Evolutionary conservation across 2,113 vertebrate species (phyloP).

Genomic region (Lichenostomus cassidix): DNA sequence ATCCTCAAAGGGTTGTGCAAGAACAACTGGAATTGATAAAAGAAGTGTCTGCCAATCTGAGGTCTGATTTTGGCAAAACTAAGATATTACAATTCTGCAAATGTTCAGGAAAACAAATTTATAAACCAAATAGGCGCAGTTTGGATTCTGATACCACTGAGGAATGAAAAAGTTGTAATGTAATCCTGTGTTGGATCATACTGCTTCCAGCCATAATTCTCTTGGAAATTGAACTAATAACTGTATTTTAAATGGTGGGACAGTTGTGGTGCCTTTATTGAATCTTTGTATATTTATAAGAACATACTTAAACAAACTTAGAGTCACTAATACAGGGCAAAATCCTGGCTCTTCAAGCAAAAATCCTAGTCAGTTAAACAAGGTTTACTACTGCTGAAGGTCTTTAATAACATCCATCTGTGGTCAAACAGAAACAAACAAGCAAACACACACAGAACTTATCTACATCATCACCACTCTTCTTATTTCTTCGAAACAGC

Average conservation of each 20-base stretch:
- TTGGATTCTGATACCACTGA: constrained; percentile 27
- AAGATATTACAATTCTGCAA: constrained; percentile 26
- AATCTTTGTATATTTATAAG: not conserved
- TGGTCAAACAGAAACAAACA: not conserved
- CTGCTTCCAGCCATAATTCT: constrained; percentile 32
- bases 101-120: constrained; percentile 63
- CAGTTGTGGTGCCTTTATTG: not conserved
- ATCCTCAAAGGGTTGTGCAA: constrained; percentile 30
- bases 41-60: constrained; percentile 32
- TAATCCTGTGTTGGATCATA: not conserved
- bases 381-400: not conserved
- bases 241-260: not conserved
- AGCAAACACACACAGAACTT: not conserved
- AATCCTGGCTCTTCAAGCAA: not conserved
- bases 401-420: not conserved
- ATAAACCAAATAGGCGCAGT: constrained; percentile 36
- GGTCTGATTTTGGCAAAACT: constrained; percentile 47
- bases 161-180: constrained; percentile 28
- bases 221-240: constrained; percentile 7
- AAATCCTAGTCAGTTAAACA: not conserved
- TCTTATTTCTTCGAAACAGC: not conserved
- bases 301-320: not conserved
- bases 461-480: not conserved
- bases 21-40: constrained; percentile 53
- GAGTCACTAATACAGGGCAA: not conserved